Conservation (phyloP, 2,888 invertebrate species). For the Apotomis betuletana region DNA sequence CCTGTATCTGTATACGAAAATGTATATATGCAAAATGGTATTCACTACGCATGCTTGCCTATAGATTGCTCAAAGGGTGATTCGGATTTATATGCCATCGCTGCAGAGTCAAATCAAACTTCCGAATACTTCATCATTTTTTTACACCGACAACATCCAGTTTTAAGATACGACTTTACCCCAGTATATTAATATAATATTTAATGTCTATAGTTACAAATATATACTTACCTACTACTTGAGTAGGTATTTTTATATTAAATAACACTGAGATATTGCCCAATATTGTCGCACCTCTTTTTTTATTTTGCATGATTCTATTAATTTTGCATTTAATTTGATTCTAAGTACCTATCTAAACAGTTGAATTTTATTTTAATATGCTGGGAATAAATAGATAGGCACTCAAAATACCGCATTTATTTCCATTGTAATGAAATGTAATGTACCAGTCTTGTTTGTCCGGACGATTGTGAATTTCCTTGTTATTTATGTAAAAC, state of each 20-base stretch:
- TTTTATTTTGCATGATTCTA: too few species aligned
- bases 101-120: not conserved
- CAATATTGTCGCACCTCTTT: too few species aligned
- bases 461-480: slow-evolving; percentile 14
- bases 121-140: not conserved
- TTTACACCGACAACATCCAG: too few species aligned
- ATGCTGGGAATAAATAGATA: not conserved
- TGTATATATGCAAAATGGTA: not conserved
- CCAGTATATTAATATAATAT: too few species aligned
- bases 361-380: not conserved
- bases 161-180: too few species aligned
- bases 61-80: not conserved
- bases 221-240: too few species aligned
- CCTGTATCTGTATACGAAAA: not conserved
- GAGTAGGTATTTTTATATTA: too few species aligned
- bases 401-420: not conserved
- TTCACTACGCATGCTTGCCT: not conserved
- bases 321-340: too few species aligned
- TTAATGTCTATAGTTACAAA: too few species aligned
- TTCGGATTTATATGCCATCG: not conserved
- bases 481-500: not conserved
- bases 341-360: not conserved
- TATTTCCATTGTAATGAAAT: not conserved
- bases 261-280: too few species aligned
- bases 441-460: not conserved